A percentile compares a stretch with the other conserved stretches of the same genome.
Conservation (phyloP, 2,113 vertebrate genomes). For the Orientallactaga bullata region DNA sequence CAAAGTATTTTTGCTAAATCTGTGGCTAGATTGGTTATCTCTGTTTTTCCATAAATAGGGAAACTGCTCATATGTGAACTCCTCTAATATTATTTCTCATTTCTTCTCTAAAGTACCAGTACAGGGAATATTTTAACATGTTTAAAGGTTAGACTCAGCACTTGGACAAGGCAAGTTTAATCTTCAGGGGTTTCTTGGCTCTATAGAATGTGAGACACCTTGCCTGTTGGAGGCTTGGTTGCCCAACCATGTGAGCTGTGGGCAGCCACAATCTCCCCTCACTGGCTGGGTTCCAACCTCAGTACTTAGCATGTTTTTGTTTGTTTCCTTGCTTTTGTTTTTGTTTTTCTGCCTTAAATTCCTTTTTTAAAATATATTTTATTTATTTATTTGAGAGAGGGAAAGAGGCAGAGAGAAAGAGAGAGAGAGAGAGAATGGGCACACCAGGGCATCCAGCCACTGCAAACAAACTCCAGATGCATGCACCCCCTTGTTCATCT, state of each 20-base stretch:
- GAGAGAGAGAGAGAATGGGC: too few relatives aligned
- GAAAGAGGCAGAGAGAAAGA: too few relatives aligned
- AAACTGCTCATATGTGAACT: not conserved
- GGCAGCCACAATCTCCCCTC: too few relatives aligned
- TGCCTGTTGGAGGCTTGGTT: not conserved
- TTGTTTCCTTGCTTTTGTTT: too few relatives aligned
- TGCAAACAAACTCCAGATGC: too few relatives aligned
- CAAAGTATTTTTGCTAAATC: not conserved
- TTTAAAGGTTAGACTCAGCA: not conserved
- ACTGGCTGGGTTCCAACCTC: not conserved
- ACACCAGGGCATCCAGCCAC: too few relatives aligned
- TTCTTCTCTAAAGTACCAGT: not conserved
- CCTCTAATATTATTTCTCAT: not conserved
- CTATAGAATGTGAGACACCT: too few relatives aligned
- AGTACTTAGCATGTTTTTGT: rapidly evolving
- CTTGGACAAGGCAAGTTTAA: not conserved
- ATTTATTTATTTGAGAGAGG: too few relatives aligned
- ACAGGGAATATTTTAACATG: not conserved
- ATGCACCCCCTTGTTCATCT: too few relatives aligned
- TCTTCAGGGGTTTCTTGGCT: not conserved
- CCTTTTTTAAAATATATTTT: too few relatives aligned
- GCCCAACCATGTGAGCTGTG: not conserved
- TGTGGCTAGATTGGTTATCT: not conserved
- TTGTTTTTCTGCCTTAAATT: conserved; percentile 27
- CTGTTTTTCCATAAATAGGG: not conserved